A percentile compares a stretch with the other conserved stretches of the same genome.
Conservation (phyloP, 2,888 invertebrate genomes). For the Platerodrilus igneus region DNA sequence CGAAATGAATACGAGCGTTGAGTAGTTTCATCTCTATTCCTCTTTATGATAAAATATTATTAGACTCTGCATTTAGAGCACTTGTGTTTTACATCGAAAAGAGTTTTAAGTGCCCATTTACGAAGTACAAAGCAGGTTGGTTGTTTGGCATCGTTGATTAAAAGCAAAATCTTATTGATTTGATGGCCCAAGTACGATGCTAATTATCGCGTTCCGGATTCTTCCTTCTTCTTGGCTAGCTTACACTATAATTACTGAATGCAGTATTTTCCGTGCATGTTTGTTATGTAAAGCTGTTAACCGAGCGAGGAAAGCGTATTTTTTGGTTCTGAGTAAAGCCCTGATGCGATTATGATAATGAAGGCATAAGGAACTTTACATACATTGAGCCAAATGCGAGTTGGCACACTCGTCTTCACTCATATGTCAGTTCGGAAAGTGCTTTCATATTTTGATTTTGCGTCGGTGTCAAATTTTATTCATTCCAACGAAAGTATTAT, state of each 20-base stretch:
- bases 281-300: constrained; percentile 12
- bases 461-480: no score
- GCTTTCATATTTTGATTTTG: constrained; percentile 15
- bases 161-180: no score
- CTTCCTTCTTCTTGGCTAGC: no score
- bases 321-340: constrained; percentile 18
- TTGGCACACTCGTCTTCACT: constrained; percentile 19
- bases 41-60: constrained; percentile 6
- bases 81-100: constrained; percentile 7
- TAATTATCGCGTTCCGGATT: background rate
- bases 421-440: constrained; percentile 17
- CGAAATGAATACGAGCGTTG: constrained; percentile 12
- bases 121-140: no score
- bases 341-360: constrained; percentile 28
- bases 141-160: no score
- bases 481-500: no score
- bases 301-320: constrained; percentile 13
- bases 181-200: background rate
- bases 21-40: constrained; percentile 7
- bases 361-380: constrained; percentile 24
- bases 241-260: no score
- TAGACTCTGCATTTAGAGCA: constrained; percentile 12
- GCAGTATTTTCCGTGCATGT: no score
- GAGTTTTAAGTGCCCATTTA: constrained; percentile 8
- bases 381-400: constrained; percentile 24